Conservation (phyloP, 2,113 vertebrate genomes). For the Amazona guildingii region DNA sequence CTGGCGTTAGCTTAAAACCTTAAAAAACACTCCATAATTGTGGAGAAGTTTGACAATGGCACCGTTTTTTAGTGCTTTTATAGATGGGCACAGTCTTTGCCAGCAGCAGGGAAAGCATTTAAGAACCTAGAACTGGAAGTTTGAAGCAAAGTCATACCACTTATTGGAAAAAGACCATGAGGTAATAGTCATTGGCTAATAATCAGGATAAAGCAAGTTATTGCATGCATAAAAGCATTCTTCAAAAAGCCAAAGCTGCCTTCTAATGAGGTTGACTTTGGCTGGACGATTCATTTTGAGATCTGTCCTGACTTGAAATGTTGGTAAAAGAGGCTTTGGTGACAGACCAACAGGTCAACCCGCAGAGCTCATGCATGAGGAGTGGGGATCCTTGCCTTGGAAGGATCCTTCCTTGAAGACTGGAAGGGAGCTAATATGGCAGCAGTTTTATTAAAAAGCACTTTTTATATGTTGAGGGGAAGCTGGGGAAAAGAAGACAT, state of each 20-base stretch:
- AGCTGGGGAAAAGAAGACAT: background rate
- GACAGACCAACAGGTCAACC: background rate
- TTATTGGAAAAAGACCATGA: background rate
- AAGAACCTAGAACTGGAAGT: background rate
- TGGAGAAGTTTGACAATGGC: background rate
- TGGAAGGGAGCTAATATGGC: background rate
- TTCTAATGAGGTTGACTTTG: background rate
- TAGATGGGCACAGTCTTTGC: background rate
- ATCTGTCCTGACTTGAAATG: background rate
- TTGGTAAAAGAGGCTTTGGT: background rate
- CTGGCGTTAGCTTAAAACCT: background rate
- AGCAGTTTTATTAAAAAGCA: background rate
- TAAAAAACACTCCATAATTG: background rate
- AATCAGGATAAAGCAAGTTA: background rate
- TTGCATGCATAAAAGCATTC: background rate
- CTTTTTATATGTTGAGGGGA: background rate
- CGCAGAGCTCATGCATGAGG: accelerated
- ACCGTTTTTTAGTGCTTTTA: background rate
- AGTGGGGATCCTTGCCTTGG: background rate
- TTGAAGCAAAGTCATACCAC: conserved; percentile 5
- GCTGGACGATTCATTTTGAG: background rate
- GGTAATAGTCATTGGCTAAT: conserved; percentile 5
- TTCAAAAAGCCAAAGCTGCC: conserved; percentile 21
- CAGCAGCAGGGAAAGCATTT: conserved; percentile 12
- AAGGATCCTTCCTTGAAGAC: background rate